Evolutionary conservation across 2,797 vertebrate genomes (phyloP).

Genomic region (Siniperca obscura): DNA sequence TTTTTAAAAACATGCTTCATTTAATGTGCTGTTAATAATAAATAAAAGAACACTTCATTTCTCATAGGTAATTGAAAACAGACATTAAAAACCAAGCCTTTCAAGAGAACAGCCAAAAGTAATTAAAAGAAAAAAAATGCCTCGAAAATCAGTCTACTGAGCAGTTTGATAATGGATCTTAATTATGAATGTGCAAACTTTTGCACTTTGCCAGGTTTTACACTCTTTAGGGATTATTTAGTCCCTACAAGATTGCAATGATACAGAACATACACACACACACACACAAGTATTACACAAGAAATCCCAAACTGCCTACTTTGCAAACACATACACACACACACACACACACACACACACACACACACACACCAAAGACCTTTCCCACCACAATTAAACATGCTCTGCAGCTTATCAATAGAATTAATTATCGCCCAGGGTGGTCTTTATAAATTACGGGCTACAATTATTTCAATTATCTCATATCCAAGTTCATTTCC

Average conservation of each 20-base stretch:
- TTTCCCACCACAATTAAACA: slow-evolving; percentile 63
- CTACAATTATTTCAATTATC: slow-evolving; percentile 79
- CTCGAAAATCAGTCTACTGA: slow-evolving; percentile 52
- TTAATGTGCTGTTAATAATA: slow-evolving; percentile 48
- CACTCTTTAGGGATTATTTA: slow-evolving; percentile 48
- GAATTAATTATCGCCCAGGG: slow-evolving; percentile 76
- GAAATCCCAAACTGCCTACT: slow-evolving; percentile 27
- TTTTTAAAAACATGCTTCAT: slow-evolving; percentile 40
- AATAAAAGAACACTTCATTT: slow-evolving; percentile 41
- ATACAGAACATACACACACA: slow-evolving; percentile 30
- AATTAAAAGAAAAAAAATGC: slow-evolving; percentile 45
- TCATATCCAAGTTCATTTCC: slow-evolving; percentile 74
- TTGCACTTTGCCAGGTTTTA: slow-evolving; percentile 64
- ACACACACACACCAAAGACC: slow-evolving; percentile 26
- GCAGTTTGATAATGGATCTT: slow-evolving; percentile 61
- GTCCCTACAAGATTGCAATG: slow-evolving; percentile 25
- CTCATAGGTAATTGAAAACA: slow-evolving; percentile 62
- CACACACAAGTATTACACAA: neutral
- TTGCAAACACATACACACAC: slow-evolving; percentile 5
- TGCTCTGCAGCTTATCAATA: slow-evolving; percentile 73
- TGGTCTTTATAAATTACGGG: slow-evolving; percentile 73
- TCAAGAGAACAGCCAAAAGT: slow-evolving; percentile 50
- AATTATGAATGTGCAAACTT: slow-evolving; percentile 68
- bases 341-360: slow-evolving; percentile 8
- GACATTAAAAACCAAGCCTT: slow-evolving; percentile 56